Evolutionary conservation across 2,888 invertebrate species (phyloP).

Genomic region (Dasysyrphus tricinctus): DNA sequence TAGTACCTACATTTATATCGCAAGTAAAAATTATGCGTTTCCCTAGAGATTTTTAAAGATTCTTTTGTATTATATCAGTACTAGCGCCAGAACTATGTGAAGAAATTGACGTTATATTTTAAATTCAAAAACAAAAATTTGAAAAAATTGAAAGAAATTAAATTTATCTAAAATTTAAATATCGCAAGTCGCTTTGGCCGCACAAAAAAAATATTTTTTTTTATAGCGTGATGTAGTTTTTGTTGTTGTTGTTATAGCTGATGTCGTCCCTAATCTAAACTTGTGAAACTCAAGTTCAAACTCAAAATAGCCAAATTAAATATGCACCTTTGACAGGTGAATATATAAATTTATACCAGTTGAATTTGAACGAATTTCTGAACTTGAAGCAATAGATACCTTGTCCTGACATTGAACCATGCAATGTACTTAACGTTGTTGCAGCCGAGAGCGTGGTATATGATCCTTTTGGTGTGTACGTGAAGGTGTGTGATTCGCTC

Average conservation of each 20-base stretch:
- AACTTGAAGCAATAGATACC: slow-evolving; percentile 81
- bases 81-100: neutral
- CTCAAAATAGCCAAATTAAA: slow-evolving; percentile 43
- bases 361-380: slow-evolving; percentile 69
- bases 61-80: no score
- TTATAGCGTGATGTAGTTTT: slow-evolving; percentile 6
- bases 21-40: no score
- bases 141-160: slow-evolving; percentile 1
- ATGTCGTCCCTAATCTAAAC: slow-evolving; percentile 71
- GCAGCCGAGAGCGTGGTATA: slow-evolving; percentile 81
- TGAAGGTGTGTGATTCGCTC: slow-evolving; percentile 93
- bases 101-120: neutral
- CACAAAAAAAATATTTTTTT: slow-evolving; percentile 32
- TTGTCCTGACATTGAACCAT: slow-evolving; percentile 81
- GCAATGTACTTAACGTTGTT: slow-evolving; percentile 82
- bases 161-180: slow-evolving; percentile 44
- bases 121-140: neutral
- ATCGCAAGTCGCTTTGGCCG: slow-evolving; percentile 71
- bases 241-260: slow-evolving; percentile 35
- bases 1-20: no score
- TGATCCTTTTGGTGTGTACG: slow-evolving; percentile 88
- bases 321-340: slow-evolving; percentile 8
- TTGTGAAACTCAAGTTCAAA: slow-evolving; percentile 68
- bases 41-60: no score
- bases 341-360: slow-evolving; percentile 31